Evolutionary conservation across 1,140 invertebrate species (phyloP).

Genomic region (Mactra quadrangularis): DNA sequence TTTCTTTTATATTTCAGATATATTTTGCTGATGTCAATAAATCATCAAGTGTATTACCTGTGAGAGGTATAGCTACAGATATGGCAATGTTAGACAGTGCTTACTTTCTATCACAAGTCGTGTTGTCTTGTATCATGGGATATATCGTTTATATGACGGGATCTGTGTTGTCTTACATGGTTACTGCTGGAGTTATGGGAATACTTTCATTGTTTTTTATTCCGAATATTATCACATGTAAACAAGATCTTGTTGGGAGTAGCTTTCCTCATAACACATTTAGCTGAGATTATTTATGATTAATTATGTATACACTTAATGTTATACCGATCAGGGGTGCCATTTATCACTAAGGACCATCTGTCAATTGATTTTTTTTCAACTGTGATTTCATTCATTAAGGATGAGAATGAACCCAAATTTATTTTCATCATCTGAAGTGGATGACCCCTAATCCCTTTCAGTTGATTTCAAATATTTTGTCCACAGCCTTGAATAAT

Average conservation of each 20-base stretch:
- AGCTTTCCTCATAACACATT: neutral
- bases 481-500: too few relatives aligned
- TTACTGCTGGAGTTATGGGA: constrained; percentile 80
- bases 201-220: constrained; percentile 78
- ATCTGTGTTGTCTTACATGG: constrained; percentile 83
- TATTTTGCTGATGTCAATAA: constrained; percentile 75
- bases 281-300: too few relatives aligned
- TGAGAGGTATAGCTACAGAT: constrained; percentile 83
- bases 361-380: too few relatives aligned
- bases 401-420: too few relatives aligned
- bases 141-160: constrained; percentile 83
- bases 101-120: constrained; percentile 85
- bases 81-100: constrained; percentile 84
- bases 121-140: constrained; percentile 83
- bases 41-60: constrained; percentile 23
- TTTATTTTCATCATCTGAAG: too few relatives aligned
- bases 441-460: too few relatives aligned
- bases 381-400: too few relatives aligned
- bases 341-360: too few relatives aligned
- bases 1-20: constrained; percentile 70
- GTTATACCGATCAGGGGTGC: too few relatives aligned
- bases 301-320: too few relatives aligned
- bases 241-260: constrained; percentile 66
- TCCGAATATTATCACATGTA: constrained; percentile 70
- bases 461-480: too few relatives aligned